These are phyloP conservation scores for Epinephelus cyanopodus DNA, from an alignment of 2,113 vertebrate genomes.

Conservation along the genomic window DNA sequence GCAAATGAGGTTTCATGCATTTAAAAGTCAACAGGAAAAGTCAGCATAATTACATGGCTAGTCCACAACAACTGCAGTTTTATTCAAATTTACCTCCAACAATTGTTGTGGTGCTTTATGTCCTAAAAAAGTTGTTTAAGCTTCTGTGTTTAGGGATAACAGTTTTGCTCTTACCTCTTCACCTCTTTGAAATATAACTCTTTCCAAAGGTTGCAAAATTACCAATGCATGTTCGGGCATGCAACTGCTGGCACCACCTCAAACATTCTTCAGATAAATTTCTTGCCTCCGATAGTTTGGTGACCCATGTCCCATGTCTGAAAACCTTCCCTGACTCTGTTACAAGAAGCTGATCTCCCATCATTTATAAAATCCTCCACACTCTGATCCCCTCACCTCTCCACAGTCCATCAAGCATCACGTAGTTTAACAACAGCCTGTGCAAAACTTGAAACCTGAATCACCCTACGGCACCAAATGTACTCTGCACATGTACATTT, in stretches of 20 bases:
- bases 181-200: conserved; percentile 1
- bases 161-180: neutral
- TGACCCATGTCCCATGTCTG: neutral
- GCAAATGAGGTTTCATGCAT: conserved; percentile 64
- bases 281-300: neutral
- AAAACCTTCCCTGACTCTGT: neutral
- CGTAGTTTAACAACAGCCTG: neutral
- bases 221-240: neutral
- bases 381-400: neutral
- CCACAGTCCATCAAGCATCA: neutral
- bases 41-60: conserved; percentile 36
- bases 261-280: neutral
- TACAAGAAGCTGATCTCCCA: neutral
- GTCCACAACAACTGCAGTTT: conserved; percentile 4
- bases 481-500: neutral
- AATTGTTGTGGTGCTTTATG: neutral
- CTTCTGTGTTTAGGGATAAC: neutral
- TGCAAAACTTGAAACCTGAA: neutral
- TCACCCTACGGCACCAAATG: neutral
- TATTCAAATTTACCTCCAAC: conserved; percentile 21
- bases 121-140: conserved; percentile 1
- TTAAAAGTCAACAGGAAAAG: conserved; percentile 54
- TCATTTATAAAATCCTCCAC: conserved; percentile 14
- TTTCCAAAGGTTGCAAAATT: neutral
- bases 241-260: neutral